These are phyloP conservation scores for Sarotherodon lohbergeri DNA, from an alignment of 2,113 vertebrate species.

Conservation along the genomic window DNA sequence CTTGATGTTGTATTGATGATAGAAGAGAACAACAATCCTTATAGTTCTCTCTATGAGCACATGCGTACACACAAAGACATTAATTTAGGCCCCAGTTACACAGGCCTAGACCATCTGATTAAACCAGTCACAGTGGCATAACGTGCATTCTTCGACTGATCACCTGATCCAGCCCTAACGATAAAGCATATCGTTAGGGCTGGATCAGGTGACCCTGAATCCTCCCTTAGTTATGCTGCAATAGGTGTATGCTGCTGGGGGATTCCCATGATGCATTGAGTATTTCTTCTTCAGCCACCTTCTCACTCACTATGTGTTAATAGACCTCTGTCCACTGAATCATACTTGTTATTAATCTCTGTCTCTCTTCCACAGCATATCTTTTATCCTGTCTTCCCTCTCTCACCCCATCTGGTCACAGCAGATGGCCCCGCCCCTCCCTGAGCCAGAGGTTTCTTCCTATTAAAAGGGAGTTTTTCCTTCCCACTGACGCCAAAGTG, in stretches of 20 bases:
- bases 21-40: background rate
- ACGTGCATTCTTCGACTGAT: background rate
- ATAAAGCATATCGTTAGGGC: background rate
- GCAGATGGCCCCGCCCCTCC: background rate
- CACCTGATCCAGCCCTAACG: too few relatives aligned
- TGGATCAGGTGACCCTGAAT: background rate
- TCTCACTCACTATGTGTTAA: background rate
- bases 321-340: background rate
- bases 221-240: background rate
- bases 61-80: background rate
- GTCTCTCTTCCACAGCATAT: background rate
- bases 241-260: background rate
- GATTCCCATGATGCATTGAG: background rate
- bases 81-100: background rate
- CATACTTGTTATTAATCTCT: background rate
- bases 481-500: background rate
- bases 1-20: background rate
- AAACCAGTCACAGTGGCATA: background rate
- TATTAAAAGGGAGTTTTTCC: background rate
- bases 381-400: background rate
- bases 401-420: background rate
- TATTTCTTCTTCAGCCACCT: background rate
- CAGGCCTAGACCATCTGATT: background rate
- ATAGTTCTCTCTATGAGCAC: background rate
- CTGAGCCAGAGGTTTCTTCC: background rate